Conservation (phyloP, 2,797 vertebrate genomes). For the Sarcophilus harrisii region DNA sequence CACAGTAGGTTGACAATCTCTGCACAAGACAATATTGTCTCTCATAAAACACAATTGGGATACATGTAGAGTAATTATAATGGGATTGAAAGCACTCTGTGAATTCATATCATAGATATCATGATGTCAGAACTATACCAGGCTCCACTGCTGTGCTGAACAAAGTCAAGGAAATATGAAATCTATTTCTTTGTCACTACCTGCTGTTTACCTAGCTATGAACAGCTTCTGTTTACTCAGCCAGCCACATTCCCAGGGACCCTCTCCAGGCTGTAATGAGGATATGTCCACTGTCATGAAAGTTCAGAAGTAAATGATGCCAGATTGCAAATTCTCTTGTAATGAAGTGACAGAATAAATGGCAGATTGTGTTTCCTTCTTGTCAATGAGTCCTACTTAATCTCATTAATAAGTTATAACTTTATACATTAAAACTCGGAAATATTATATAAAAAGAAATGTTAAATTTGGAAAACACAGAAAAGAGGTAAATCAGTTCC, state of each 20-base stretch:
- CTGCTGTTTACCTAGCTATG: not conserved
- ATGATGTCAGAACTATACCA: not conserved
- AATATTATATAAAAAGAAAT: not conserved
- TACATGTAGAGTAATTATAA: not conserved
- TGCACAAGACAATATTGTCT: not conserved
- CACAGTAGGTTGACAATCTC: not conserved
- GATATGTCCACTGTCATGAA: not conserved
- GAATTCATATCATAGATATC: not conserved
- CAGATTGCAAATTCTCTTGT: not conserved
- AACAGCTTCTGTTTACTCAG: not conserved
- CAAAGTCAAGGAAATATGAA: constrained; percentile 33
- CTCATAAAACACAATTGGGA: constrained; percentile 20
- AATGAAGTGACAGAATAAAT: not conserved
- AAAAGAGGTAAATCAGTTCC: constrained; percentile 12
- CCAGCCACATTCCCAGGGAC: not conserved
- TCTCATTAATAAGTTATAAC: not conserved
- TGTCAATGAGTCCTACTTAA: constrained; percentile 3
- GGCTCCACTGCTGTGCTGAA: not conserved
- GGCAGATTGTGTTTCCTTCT: not conserved
- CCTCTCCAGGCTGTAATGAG: not conserved
- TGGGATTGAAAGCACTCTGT: not conserved
- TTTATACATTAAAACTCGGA: not conserved
- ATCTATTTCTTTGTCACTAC: not conserved
- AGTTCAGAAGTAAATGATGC: not conserved
- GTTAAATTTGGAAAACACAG: not conserved